Conservation (phyloP, 2,797 vertebrate species). For the Nasua narica region DNA sequence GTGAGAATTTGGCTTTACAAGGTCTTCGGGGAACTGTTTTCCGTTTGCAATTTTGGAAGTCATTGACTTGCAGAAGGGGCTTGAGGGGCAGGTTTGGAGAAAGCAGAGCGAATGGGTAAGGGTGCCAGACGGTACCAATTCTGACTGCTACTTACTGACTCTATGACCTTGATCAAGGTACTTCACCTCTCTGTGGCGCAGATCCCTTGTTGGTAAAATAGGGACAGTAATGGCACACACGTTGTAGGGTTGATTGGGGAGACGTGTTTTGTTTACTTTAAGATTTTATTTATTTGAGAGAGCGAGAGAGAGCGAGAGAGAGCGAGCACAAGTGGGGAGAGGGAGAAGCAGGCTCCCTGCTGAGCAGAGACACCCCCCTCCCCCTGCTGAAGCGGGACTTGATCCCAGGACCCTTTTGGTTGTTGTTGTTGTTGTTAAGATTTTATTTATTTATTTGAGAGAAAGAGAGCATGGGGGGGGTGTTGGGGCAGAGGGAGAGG, state of each 20-base stretch:
- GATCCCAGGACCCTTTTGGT: too few relatives aligned
- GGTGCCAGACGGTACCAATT: accelerated
- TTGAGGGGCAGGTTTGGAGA: neutral
- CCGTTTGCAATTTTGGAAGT: neutral
- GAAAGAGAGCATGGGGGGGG: too few relatives aligned
- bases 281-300: neutral
- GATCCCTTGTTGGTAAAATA: neutral
- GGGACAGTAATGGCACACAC: neutral
- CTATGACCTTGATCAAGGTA: neutral
- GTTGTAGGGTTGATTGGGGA: neutral
- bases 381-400: too few relatives aligned
- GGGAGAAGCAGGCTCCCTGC: too few relatives aligned
- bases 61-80: neutral
- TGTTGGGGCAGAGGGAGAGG: too few relatives aligned
- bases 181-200: neutral
- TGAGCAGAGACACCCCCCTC: too few relatives aligned
- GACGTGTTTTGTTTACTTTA: neutral
- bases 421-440: neutral
- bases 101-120: neutral
- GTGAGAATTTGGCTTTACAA: neutral
- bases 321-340: too few relatives aligned
- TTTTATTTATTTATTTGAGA: neutral
- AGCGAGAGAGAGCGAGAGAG: too few relatives aligned
- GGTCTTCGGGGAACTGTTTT: neutral
- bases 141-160: neutral